Evolutionary conservation across 2,888 invertebrate species (phyloP).

Genomic region (Thysanoteuthis rhombus): DNA sequence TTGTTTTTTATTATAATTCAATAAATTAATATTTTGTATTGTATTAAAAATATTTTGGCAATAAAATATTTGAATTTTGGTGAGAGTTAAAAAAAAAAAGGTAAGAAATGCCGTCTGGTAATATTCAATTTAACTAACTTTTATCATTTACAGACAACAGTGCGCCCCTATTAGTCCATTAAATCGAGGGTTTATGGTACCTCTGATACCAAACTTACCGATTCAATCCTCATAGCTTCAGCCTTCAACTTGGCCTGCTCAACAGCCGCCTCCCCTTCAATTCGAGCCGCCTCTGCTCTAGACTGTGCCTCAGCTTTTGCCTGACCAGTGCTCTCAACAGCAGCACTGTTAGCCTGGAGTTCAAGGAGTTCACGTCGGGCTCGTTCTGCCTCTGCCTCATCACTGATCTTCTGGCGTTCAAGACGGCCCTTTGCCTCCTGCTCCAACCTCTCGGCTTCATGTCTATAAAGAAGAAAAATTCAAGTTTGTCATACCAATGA

Average conservation of each 20-base stretch:
- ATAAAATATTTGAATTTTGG: no score
- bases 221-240: constrained; percentile 69
- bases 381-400: constrained; percentile 70
- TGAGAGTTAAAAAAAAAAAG: no score
- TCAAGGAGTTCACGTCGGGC: constrained; percentile 68
- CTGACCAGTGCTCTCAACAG: constrained; percentile 70
- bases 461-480: constrained; percentile 54
- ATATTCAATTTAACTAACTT: no score
- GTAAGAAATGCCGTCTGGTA: no score
- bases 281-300: constrained; percentile 69
- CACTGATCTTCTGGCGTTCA: constrained; percentile 70
- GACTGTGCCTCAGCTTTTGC: constrained; percentile 71
- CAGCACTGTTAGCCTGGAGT: constrained; percentile 69
- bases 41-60: no score
- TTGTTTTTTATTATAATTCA: no score
- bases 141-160: no score
- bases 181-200: no score
- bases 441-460: constrained; percentile 70
- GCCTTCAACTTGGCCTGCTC: constrained; percentile 70
- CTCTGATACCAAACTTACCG: constrained; percentile 58
- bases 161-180: no score
- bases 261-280: constrained; percentile 71
- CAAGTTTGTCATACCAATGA: background rate
- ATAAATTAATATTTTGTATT: no score
- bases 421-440: constrained; percentile 70